Conservation (phyloP, 2,888 invertebrate genomes). For the Cetonia aurata region DNA sequence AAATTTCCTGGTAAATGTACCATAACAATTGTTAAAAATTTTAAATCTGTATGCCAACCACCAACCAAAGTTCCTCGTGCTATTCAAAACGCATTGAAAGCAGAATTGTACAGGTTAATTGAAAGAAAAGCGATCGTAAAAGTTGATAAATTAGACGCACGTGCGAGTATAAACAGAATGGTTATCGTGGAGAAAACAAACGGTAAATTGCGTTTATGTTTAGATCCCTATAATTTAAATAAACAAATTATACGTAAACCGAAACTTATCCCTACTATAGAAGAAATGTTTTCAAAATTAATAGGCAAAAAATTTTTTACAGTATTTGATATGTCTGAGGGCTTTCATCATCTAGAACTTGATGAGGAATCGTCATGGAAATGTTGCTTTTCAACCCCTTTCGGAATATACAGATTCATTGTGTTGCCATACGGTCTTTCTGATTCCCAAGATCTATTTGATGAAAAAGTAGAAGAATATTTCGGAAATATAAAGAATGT, state of each 20-base stretch:
- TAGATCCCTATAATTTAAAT: constrained; percentile 4
- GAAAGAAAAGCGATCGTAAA: not conserved
- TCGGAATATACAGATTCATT: not conserved
- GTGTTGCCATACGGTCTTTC: not conserved
- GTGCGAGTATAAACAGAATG: constrained; percentile 1
- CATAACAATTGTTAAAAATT: not conserved
- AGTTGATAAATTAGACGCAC: not conserved
- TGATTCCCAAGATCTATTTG: constrained; percentile 1
- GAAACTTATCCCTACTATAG: not conserved
- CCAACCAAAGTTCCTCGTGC: not conserved
- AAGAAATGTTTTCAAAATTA: constrained; percentile 4
- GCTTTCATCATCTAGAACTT: not conserved
- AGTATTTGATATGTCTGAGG: constrained; percentile 2
- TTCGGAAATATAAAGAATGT: constrained; percentile 3
- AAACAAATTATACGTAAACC: constrained; percentile 9
- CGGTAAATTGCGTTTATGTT: not conserved
- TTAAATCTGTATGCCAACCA: not conserved
- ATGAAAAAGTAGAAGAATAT: constrained; percentile 3
- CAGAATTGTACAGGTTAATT: not conserved
- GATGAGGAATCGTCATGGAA: not conserved
- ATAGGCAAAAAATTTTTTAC: not conserved
- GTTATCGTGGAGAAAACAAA: not conserved
- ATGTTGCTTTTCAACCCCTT: not conserved
- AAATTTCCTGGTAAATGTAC: not conserved
- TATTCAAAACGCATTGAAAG: not conserved